Evolutionary conservation across 2,888 invertebrate species (phyloP).

Genomic region (Tenthredo amoena): DNA sequence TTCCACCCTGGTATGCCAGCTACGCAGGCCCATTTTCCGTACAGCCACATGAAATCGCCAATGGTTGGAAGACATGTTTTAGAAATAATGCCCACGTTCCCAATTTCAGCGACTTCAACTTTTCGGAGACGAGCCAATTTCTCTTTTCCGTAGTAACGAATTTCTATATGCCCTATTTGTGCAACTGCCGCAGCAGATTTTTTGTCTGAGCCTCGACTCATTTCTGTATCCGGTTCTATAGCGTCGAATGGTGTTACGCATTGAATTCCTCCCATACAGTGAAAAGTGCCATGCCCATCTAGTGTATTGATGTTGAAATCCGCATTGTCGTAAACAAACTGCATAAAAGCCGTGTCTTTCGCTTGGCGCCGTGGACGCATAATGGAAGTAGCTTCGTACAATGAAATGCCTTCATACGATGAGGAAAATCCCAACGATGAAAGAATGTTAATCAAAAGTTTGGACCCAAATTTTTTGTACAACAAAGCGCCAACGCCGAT

Average conservation of each 20-base stretch:
- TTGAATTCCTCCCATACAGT: slow-evolving; percentile 46
- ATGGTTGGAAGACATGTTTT: slow-evolving; percentile 13
- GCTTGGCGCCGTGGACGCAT: background rate
- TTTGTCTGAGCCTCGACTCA: background rate
- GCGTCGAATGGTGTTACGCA: slow-evolving; percentile 28
- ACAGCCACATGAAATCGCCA: slow-evolving; percentile 53
- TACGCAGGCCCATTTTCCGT: slow-evolving; percentile 35
- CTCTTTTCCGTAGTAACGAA: slow-evolving; percentile 36
- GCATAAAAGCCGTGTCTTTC: background rate
- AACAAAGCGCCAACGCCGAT: slow-evolving; percentile 48
- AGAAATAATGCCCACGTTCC: slow-evolving; percentile 46
- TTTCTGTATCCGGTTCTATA: background rate
- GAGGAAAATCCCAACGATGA: slow-evolving; percentile 52
- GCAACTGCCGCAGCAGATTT: background rate
- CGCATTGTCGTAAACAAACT: slow-evolving; percentile 41
- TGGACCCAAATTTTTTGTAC: slow-evolving; percentile 56
- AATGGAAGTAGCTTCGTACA: slow-evolving; percentile 52
- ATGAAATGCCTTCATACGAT: slow-evolving; percentile 55
- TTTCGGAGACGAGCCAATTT: slow-evolving; percentile 15
- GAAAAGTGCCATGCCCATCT: slow-evolving; percentile 49
- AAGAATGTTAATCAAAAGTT: background rate
- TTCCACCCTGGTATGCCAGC: slow-evolving; percentile 15
- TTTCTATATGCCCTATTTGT: slow-evolving; percentile 37
- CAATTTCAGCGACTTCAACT: slow-evolving; percentile 26
- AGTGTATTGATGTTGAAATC: slow-evolving; percentile 49